Evolutionary conservation across 2,888 invertebrate species (phyloP).

Genomic region (Xanthostigma xanthostigma): DNA sequence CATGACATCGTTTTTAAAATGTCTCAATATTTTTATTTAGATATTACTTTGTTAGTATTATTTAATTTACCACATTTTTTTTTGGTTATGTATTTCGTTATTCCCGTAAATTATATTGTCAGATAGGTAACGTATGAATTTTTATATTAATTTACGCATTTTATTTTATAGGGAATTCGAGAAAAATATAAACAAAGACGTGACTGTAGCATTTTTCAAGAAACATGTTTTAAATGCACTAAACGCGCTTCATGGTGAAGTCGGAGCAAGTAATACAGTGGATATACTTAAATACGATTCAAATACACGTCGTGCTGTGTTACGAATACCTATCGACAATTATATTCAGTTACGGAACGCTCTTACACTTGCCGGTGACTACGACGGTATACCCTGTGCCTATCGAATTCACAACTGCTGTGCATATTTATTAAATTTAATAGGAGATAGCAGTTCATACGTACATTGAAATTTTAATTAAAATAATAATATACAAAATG

Average conservation of each 20-base stretch:
- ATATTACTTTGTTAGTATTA: too few species aligned
- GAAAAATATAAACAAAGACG: constrained; percentile 23
- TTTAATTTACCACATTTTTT: too few species aligned
- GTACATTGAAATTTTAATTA: constrained; percentile 16
- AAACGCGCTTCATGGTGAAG: constrained; percentile 39
- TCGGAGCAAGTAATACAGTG: constrained; percentile 33
- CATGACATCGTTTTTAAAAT: too few species aligned
- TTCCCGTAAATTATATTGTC: too few species aligned
- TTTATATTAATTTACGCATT: neutral
- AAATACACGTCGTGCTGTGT: constrained; percentile 30
- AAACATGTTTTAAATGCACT: constrained; percentile 38
- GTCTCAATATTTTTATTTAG: too few species aligned
- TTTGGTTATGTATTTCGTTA: too few species aligned
- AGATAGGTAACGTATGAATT: too few species aligned
- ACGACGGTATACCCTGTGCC: constrained; percentile 33
- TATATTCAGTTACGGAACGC: constrained; percentile 42
- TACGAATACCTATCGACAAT: constrained; percentile 36
- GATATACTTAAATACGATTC: constrained; percentile 41
- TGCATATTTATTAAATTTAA: constrained; percentile 26
- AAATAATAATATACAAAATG: constrained; percentile 20
- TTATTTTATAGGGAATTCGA: constrained; percentile 30
- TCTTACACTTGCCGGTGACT: constrained; percentile 33
- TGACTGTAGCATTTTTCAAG: constrained; percentile 37
- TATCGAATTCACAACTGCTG: constrained; percentile 38
- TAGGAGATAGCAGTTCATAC: constrained; percentile 26